Conservation (phyloP, 1,140 invertebrate species). For the Apolygus lucorum region DNA sequence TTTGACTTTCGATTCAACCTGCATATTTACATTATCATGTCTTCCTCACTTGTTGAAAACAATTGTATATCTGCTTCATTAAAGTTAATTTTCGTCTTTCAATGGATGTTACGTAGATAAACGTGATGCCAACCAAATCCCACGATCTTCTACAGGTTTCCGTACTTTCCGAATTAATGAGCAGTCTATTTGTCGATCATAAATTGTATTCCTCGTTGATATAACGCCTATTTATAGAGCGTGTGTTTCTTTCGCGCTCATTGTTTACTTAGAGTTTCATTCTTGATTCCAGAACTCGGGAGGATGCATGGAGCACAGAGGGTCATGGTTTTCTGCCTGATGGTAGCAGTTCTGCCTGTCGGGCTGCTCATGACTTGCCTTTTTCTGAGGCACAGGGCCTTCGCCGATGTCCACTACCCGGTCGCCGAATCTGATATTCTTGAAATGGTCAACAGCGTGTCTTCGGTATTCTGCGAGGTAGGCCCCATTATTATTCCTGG, state of each 20-base stretch:
- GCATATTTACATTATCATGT: too few relatives aligned
- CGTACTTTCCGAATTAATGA: background rate
- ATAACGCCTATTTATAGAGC: background rate
- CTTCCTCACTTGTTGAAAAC: too few relatives aligned
- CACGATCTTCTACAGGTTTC: too few relatives aligned
- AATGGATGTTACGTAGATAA: too few relatives aligned
- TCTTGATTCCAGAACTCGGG: conserved; percentile 48
- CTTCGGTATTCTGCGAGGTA: conserved; percentile 62
- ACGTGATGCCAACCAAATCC: too few relatives aligned
- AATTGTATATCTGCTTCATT: too few relatives aligned
- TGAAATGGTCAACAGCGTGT: conserved; percentile 66
- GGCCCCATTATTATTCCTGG: too few relatives aligned
- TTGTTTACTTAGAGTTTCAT: background rate
- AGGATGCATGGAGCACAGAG: conserved; percentile 66
- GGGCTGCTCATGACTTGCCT: conserved; percentile 61
- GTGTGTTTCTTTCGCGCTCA: background rate
- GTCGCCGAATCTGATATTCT: conserved; percentile 73
- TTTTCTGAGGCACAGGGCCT: conserved; percentile 61
- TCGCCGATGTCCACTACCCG: conserved; percentile 60
- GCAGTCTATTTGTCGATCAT: background rate
- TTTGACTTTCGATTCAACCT: too few relatives aligned
- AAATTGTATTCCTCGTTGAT: background rate
- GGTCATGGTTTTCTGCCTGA: conserved; percentile 61
- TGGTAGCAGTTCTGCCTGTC: conserved; percentile 61
- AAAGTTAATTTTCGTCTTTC: too few relatives aligned